Evolutionary conservation across 2,113 vertebrate species (phyloP).

Genomic region (Excalfactoria chinensis): DNA sequence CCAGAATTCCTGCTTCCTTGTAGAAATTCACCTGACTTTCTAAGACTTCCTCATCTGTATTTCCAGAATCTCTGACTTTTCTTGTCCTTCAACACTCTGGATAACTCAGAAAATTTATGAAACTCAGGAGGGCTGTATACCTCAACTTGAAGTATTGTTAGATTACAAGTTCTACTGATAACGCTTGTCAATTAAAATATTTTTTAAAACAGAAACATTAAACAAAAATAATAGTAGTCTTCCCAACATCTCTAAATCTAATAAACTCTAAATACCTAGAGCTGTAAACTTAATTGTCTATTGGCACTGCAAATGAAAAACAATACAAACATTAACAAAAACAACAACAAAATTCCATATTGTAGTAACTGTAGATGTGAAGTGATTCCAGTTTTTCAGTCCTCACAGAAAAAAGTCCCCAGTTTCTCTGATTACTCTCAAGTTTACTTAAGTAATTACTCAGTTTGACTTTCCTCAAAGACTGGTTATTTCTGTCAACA

Average conservation of each 20-base stretch:
- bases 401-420: accelerated
- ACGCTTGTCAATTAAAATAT: neutral
- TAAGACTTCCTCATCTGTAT: neutral
- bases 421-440: neutral
- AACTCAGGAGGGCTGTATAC: neutral
- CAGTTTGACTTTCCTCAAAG: neutral
- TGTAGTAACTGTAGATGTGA: neutral
- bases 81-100: neutral
- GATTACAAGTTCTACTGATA: neutral
- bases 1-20: neutral
- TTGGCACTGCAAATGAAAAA: neutral
- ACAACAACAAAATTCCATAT: neutral
- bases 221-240: neutral
- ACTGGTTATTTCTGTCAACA: neutral
- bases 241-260: neutral
- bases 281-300: neutral
- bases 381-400: neutral
- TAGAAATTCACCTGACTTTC: neutral
- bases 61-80: neutral
- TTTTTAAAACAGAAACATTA: neutral
- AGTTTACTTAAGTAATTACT: neutral
- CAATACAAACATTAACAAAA: no score
- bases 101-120: neutral
- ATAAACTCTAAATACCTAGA: no score
- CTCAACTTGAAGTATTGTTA: neutral